These are phyloP conservation scores for Scyliorhinus canicula DNA, from an alignment of 2,797 vertebrate genomes.

Conservation along the genomic window DNA sequence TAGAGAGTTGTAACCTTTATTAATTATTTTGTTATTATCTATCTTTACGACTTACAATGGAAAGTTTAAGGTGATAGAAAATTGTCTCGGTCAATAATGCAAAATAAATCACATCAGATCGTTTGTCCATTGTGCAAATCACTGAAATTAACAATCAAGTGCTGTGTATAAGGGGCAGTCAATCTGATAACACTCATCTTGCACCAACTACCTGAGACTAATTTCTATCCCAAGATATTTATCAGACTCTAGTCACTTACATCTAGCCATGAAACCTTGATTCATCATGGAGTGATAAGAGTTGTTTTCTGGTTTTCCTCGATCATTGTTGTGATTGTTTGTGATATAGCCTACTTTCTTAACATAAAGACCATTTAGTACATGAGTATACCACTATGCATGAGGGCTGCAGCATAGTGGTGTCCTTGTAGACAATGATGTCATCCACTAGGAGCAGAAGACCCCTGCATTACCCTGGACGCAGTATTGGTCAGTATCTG, in stretches of 20 bases:
- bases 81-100: neutral
- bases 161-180: neutral
- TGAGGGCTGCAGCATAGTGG: too few species aligned
- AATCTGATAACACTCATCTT: neutral
- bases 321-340: neutral
- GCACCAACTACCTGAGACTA: neutral
- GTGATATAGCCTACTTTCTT: neutral
- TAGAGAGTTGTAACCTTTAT: neutral
- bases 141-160: too few species aligned
- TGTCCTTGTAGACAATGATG: too few species aligned
- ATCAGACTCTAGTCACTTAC: neutral
- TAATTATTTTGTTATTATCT: neutral
- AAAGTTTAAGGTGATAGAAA: neutral
- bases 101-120: neutral
- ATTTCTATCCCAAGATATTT: neutral
- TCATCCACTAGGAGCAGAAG: too few species aligned
- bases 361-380: neutral
- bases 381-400: too few species aligned
- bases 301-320: neutral
- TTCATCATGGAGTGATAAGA: neutral
- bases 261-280: neutral
- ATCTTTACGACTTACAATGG: neutral
- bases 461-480: too few species aligned
- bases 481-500: too few species aligned
- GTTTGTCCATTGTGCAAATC: neutral